A percentile compares a stretch with the other conserved stretches of the same genome.
These are phyloP conservation scores for Gymnoscopelus microlampas DNA, from an alignment of 2,797 vertebrate species.

Conservation along the genomic window DNA sequence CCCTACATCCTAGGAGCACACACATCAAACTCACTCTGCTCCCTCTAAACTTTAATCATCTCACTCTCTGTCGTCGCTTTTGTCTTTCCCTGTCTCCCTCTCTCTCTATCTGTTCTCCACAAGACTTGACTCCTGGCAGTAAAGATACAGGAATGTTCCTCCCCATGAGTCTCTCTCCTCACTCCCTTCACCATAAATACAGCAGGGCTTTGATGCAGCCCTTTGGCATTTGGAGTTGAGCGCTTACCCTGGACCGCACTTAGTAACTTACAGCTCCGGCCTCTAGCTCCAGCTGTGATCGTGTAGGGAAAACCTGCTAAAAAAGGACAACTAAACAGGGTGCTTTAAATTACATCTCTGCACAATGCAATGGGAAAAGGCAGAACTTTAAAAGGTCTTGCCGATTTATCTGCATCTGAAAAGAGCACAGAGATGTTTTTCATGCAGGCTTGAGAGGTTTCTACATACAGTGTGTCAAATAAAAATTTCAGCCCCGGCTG, in stretches of 20 bases:
- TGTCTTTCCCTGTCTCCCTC: not conserved
- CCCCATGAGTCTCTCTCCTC: not conserved
- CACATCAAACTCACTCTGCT: not conserved
- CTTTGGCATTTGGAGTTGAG: conserved; percentile 18
- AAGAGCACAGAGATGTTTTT: conserved; percentile 12
- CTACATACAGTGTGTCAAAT: too few relatives aligned
- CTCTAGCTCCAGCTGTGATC: conserved; percentile 27
- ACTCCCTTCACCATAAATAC: conserved; percentile 43
- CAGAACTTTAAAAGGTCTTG: conserved; percentile 38
- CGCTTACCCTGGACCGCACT: conserved; percentile 26
- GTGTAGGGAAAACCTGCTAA: conserved; percentile 12
- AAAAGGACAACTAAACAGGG: conserved; percentile 37
- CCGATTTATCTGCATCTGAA: conserved; percentile 32
- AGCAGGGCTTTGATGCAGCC: conserved; percentile 27
- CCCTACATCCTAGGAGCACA: not conserved
- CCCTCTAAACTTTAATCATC: not conserved
- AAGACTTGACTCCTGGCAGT: not conserved
- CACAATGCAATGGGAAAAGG: conserved; percentile 32
- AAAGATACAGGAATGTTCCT: conserved; percentile 16
- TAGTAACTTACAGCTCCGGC: conserved; percentile 9
- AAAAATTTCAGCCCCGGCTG: too few relatives aligned
- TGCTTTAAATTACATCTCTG: conserved; percentile 40
- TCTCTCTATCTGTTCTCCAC: not conserved
- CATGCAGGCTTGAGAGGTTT: too few relatives aligned
- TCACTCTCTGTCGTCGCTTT: not conserved